phyloP scores from a whole-genome alignment of 1,140 invertebrate genomes.

The Akabosia matsudoensis region DNA sequence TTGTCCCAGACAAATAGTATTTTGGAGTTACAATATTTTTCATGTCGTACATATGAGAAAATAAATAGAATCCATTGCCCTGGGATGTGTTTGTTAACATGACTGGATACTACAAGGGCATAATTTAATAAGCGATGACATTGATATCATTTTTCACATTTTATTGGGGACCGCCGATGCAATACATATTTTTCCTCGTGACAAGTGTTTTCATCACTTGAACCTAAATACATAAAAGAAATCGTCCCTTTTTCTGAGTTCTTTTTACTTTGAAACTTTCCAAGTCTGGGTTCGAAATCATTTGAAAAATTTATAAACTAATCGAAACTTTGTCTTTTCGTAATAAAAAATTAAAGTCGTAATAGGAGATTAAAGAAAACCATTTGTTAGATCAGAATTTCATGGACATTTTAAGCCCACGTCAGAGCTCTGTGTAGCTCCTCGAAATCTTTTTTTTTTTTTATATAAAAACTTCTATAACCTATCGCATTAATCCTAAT shows the following conservation, averaged over 20 bases:
- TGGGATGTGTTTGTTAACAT: too few relatives aligned
- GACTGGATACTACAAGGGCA: too few relatives aligned
- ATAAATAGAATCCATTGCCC: not conserved
- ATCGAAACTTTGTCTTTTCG: not conserved
- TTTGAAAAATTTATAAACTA: not conserved
- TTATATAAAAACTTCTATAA: too few relatives aligned
- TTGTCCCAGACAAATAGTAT: not conserved
- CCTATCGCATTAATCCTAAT: conserved; percentile 13
- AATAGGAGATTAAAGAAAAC: not conserved
- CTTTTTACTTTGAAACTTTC: too few relatives aligned
- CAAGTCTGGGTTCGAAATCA: too few relatives aligned
- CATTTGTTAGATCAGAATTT: too few relatives aligned
- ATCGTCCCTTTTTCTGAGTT: too few relatives aligned
- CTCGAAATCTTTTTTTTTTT: too few relatives aligned
- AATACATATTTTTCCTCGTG: not conserved
- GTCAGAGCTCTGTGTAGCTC: too few relatives aligned
- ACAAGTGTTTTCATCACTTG: not conserved
- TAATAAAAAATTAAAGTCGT: not conserved
- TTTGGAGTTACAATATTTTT: not conserved
- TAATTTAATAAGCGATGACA: not conserved
- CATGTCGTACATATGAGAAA: not conserved
- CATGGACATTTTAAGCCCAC: too few relatives aligned
- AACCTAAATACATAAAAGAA: not conserved
- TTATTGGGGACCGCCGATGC: not conserved
- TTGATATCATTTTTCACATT: not conserved